Evolutionary conservation across 2,888 invertebrate species (phyloP), one percentile per base, ranked within the genome.

Genomic region (Athripsodes cinereus): DNA sequence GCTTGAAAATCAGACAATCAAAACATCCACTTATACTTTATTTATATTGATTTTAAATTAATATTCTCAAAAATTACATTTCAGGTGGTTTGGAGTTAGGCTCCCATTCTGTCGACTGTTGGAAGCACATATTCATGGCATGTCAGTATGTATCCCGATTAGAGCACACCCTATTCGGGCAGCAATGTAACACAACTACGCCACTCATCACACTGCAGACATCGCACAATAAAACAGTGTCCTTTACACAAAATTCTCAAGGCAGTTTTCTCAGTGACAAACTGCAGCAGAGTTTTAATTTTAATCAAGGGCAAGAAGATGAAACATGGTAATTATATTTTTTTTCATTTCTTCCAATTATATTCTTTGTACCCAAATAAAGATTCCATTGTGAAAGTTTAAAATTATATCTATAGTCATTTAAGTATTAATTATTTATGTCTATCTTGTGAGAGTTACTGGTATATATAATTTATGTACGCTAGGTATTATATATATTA

Each of bases 51-150:
- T n/a, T n/a, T n/a, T n/a, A n/a, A n/a, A n/a, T n/a, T n/a, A n/a
- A n/a, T n/a, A n/a, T n/a, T n/a, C n/a, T n/a, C n/a, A n/a, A n/a
- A n/a, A n/a, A n/a, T n/a, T n/a, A n/a, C 10, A 26, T 26, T 26
- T 26, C 59, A 72, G 83, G 88, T 60, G 95, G 96, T 1, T 76
- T 97, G 53, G 95, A 96, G 69, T 81, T 96, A 6, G 96, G 94
- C 2, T 92, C 94, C 40, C 94, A 95, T 68, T 92, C 95, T 22
- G 83, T 92, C 18, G 92, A 93, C 64, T 96, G 96, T 68, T 97
- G 97, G 97, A 90, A 91, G 63, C 95, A 97, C 69, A 92, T 97
- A 60, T 94, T 98, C 70, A 87, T 90, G 67, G 95, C 95, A 19
- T 95, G 95, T 66, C 87, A 95, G 40, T 95, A 96, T 70, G 92